Evolutionary conservation across 1,140 invertebrate genomes (phyloP).

Genomic region (Charaxes varanes): DNA sequence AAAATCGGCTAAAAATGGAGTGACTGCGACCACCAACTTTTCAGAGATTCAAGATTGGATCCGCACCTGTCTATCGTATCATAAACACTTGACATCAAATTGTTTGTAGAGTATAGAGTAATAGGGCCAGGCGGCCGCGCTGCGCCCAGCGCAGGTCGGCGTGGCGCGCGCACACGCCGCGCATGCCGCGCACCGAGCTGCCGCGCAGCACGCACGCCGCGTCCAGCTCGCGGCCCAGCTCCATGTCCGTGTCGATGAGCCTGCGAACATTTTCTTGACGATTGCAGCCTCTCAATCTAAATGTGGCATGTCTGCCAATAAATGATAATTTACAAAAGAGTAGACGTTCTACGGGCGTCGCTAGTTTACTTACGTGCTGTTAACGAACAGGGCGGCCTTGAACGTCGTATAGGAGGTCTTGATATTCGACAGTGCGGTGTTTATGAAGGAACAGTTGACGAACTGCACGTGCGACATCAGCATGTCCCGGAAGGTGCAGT

Average conservation of each 20-base stretch:
- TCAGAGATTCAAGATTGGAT: too few relatives aligned
- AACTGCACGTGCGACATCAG: constrained; percentile 69
- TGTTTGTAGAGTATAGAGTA: too few relatives aligned
- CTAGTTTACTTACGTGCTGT: constrained; percentile 58
- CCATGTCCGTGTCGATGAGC: constrained; percentile 58
- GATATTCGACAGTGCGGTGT: constrained; percentile 64
- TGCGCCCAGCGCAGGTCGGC: constrained; percentile 34
- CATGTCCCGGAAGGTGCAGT: constrained; percentile 64
- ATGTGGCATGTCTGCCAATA: neutral
- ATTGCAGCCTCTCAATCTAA: too few relatives aligned
- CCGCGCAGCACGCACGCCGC: constrained; percentile 28
- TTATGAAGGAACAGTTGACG: constrained; percentile 59
- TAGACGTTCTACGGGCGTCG: too few relatives aligned
- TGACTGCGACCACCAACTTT: too few relatives aligned
- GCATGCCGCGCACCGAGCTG: constrained; percentile 38
- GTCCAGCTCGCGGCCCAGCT: constrained; percentile 39
- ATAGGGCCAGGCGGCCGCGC: constrained; percentile 12
- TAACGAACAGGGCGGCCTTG: constrained; percentile 48
- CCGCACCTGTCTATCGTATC: too few relatives aligned
- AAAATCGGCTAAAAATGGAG: too few relatives aligned
- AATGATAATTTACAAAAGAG: neutral
- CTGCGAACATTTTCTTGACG: constrained; percentile 15
- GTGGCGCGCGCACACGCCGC: constrained; percentile 31
- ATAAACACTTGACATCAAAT: too few relatives aligned
- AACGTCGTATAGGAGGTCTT: constrained; percentile 65